phyloP scores from a whole-genome alignment of 2,888 invertebrate genomes.

The Nysson spinosus region DNA sequence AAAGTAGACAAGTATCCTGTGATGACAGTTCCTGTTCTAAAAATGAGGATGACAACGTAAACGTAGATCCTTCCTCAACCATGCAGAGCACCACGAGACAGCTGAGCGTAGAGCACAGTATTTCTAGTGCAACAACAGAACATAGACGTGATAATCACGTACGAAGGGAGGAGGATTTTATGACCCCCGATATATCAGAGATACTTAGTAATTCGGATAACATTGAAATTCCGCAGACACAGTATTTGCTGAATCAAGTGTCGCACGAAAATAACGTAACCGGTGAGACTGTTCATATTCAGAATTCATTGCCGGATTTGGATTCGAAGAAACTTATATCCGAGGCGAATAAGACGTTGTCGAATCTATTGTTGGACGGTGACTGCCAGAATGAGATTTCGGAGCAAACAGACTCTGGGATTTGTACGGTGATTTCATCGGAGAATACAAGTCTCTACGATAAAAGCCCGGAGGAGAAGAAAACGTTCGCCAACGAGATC shows the following conservation, averaged over 20 bases:
- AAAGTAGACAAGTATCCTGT: constrained; percentile 11
- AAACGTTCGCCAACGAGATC: constrained; percentile 70
- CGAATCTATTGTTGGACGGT: constrained; percentile 78
- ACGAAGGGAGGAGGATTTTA: constrained; percentile 52
- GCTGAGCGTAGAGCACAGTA: background rate
- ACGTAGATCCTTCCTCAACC: background rate
- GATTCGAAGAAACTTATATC: constrained; percentile 75
- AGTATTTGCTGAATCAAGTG: constrained; percentile 81
- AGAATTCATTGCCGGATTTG: constrained; percentile 73
- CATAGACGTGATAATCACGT: background rate
- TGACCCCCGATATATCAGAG: constrained; percentile 64
- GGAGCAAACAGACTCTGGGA: constrained; percentile 83
- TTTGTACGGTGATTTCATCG: constrained; percentile 80
- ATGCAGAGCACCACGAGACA: background rate
- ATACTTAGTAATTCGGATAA: constrained; percentile 74
- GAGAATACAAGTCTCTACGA: constrained; percentile 83
- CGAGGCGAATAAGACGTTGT: constrained; percentile 74
- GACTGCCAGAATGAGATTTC: constrained; percentile 81
- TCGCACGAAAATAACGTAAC: constrained; percentile 70
- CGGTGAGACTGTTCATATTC: constrained; percentile 65
- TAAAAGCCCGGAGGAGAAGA: constrained; percentile 75
- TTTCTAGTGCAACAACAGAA: constrained; percentile 4
- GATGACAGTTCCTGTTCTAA: constrained; percentile 32
- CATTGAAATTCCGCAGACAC: constrained; percentile 81
- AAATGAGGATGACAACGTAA: constrained; percentile 12